A percentile compares a stretch with the other conserved stretches of the same genome.
Conservation (phyloP, 2,888 invertebrate species). For the Onthophagus sagittarius region DNA sequence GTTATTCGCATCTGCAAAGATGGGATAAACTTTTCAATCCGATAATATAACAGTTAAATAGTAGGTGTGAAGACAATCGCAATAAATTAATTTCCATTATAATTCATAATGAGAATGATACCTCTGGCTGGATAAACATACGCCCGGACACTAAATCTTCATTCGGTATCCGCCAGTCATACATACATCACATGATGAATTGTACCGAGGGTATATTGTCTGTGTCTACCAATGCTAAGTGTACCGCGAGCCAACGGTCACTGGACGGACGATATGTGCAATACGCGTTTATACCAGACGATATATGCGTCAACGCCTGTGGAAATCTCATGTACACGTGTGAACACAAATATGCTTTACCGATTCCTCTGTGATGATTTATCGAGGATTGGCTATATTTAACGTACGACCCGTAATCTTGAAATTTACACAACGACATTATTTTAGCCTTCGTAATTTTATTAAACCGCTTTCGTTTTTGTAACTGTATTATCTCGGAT, state of each 20-base stretch:
- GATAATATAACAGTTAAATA: too few species aligned
- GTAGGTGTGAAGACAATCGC: constrained; percentile 3
- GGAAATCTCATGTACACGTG: not conserved
- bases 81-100: constrained; percentile 27
- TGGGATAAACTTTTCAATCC: too few species aligned
- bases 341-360: not conserved
- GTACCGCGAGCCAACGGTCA: constrained; percentile 17
- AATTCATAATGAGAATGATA: constrained; percentile 29
- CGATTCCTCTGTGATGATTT: not conserved
- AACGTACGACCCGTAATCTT: not conserved
- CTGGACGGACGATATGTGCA: constrained; percentile 1
- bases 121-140: constrained; percentile 30
- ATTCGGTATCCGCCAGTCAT: constrained; percentile 28
- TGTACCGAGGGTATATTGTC: constrained; percentile 30
- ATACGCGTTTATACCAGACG: not conserved
- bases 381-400: not conserved
- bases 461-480: not conserved
- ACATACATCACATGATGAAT: constrained; percentile 31
- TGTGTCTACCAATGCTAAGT: constrained; percentile 28
- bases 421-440: not conserved
- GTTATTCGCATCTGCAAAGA: too few species aligned
- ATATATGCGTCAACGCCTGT: constrained; percentile 10
- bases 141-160: constrained; percentile 32
- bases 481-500: not conserved
- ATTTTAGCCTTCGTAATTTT: not conserved